Evolutionary conservation across 1,140 invertebrate species (phyloP).

Genomic region (Dendrolimus punctatus): DNA sequence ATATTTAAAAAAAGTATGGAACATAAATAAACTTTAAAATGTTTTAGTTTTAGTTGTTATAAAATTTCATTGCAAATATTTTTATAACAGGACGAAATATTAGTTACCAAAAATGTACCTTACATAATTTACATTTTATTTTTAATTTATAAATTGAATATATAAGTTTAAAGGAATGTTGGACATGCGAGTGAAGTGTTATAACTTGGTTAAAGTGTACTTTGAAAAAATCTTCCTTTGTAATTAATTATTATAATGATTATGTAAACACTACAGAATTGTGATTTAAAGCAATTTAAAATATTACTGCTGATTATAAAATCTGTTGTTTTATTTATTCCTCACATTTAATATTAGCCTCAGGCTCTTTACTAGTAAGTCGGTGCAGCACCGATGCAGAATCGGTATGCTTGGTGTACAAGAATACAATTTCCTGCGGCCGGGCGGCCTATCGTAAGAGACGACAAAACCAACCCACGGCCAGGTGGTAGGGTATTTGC

Average conservation of each 20-base stretch:
- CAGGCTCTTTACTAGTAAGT: too few relatives aligned
- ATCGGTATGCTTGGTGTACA: too few relatives aligned
- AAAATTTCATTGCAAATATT: too few relatives aligned
- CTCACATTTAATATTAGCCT: neutral
- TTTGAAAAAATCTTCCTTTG: slow-evolving; percentile 64
- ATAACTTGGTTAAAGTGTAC: slow-evolving; percentile 38
- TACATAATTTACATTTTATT: slow-evolving; percentile 1
- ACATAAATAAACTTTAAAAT: too few relatives aligned
- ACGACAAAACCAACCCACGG: too few relatives aligned
- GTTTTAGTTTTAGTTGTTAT: too few relatives aligned
- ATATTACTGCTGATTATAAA: slow-evolving; percentile 68
- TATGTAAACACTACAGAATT: slow-evolving; percentile 68
- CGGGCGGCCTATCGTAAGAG: too few relatives aligned
- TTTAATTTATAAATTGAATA: slow-evolving; percentile 13
- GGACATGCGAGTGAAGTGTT: slow-evolving; percentile 14
- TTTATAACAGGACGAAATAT: too few relatives aligned
- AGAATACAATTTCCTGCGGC: too few relatives aligned
- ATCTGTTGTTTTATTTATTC: slow-evolving; percentile 39
- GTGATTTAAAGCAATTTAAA: slow-evolving; percentile 70
- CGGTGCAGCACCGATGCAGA: too few relatives aligned
- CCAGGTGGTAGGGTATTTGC: too few relatives aligned
- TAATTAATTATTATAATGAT: slow-evolving; percentile 57
- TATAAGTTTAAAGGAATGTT: slow-evolving; percentile 16
- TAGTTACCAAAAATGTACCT: slow-evolving; percentile 10
- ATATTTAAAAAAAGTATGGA: too few relatives aligned